Percentiles rank a stretch among this genome's conserved stretches.
These are phyloP conservation scores for Loriculus beryllinus DNA, from an alignment of 2,797 vertebrate species.

Conservation along the genomic window DNA sequence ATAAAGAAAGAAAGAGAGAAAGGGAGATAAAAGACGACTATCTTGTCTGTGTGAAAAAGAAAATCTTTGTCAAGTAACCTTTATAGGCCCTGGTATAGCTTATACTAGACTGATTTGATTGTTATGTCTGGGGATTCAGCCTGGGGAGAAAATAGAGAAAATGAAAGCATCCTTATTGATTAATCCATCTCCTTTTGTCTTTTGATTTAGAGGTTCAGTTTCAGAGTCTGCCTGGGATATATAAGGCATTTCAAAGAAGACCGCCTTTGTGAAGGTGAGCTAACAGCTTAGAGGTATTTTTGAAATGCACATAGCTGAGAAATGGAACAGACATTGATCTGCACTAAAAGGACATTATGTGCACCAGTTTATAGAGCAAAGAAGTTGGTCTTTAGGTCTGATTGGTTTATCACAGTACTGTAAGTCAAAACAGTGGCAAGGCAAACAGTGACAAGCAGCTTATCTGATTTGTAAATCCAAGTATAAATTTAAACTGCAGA, in stretches of 20 bases:
- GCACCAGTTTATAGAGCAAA: not conserved
- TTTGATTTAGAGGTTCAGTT: slow-evolving; percentile 62
- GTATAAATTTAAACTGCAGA: not conserved
- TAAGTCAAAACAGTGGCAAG: not conserved
- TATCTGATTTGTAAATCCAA: not conserved
- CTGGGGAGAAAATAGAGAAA: slow-evolving; percentile 36
- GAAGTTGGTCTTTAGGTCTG: not conserved
- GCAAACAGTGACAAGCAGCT: not conserved
- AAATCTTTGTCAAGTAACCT: slow-evolving; percentile 35
- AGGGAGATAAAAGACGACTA: not conserved
- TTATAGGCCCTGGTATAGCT: slow-evolving; percentile 15
- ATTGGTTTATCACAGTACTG: not conserved
- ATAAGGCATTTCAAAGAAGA: not conserved
- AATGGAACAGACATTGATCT: not conserved
- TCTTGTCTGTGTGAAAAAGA: not conserved
- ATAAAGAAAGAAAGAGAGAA: not conserved
- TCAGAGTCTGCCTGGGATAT: slow-evolving; percentile 11
- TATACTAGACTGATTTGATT: slow-evolving; percentile 58
- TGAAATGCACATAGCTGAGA: not conserved
- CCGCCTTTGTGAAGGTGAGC: not conserved
- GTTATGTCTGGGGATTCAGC: slow-evolving; percentile 64
- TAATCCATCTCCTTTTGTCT: slow-evolving; percentile 45
- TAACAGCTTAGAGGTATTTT: not conserved
- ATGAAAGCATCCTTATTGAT: slow-evolving; percentile 59
- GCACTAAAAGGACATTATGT: not conserved